Evolutionary conservation across 1,140 invertebrate species (phyloP), one percentile per base, ranked within the genome.

Genomic region (Drosophila watanabei): DNA sequence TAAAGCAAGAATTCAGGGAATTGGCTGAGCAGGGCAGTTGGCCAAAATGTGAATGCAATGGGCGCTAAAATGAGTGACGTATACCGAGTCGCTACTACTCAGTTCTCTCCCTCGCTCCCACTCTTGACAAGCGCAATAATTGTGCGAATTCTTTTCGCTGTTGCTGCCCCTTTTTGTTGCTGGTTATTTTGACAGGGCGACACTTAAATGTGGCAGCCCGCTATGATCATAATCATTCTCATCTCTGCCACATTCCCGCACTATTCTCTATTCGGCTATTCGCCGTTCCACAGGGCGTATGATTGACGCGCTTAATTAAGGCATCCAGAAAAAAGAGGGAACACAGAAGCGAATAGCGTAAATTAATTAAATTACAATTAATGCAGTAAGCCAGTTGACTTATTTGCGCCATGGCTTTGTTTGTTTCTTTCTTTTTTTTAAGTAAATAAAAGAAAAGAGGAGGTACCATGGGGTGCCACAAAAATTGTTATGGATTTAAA

Each of bases 351-450:
- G 32, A 45, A 58, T 20, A 75, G 69, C 62, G 52, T 82, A 88
- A 84, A 83, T 87, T 87, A 87, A 87, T 89, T 83, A 77, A 87
- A 87, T 88, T 89, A 80, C 83, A 87, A 87, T 89, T 87, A 72
- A 86, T 86, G 83, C 82, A 82, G 75, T 66, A 46, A 78, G 75
- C 69, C 65, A 77, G 63, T 77, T 60, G 73, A 46, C 56, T 79
- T 78, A 24, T 78, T 69, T 56, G 32, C 33, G 54, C 45, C 58
- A 11, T 35, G 37, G 43, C 28, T 39, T 57, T 64, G 8, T 51
- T 51, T 1, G 57, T 45, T 43, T 43, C 46, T 28, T 41, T n/a
- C n/a, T 30, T 4, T 11, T 28, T 35, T n/a, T 13, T 39, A n/a
- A 30, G 28, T 5, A 32, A 51, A 18, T 30, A 51, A 24, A 24